Evolutionary conservation across 2,113 vertebrate species (phyloP), one percentile per base, ranked within the genome.

Genomic region (Ceratotherium simum): DNA sequence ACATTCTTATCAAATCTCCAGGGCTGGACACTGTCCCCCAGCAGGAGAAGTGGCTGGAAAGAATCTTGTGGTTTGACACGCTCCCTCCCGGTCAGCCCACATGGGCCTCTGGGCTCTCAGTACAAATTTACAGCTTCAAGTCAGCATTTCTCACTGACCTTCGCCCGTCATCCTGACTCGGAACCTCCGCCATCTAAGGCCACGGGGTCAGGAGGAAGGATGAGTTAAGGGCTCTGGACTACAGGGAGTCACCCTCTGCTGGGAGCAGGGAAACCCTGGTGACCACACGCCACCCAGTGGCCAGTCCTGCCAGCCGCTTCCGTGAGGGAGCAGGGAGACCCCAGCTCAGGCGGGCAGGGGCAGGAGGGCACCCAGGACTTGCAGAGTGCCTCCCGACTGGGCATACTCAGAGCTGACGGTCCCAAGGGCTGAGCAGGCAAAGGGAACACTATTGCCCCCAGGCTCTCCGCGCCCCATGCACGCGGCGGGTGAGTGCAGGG

Each of bases 251-350:
- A 31, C 36, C 70, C 23, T 67, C 58, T 10, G 16, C 27, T 4
- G 14, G 2, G 36, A 96, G 88, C 46, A 10, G 78, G 51, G 70
- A 82, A 98, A 98, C 92, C 42, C 96, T 98, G 97, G 97, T 97
- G 97, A 95, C 2, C 14, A 86, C 95, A 95, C 96, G 98, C 99
- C 98, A 96, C 98, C 99, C 98, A 8, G 99, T 98, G 99, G 98
- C 97, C 62, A 84, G 64, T 69, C 54, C 36, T 42, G 56, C 54
- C 21, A 82, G 23, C 11, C 4, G 39, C 93, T 65, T 39, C 4
- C 0, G 0, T 0, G 27, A n/a, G 31, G n/a, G 6, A 51, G 67
- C 69, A 36, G 64, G 51, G 60, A n/a, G 29, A 46, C 70, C 16
- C 23, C 2, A 0, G 36, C 46, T 54, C 64, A 48, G 17, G 31